phyloP scores from a whole-genome alignment of 2,888 invertebrate species.

The Gortyna flavago region DNA sequence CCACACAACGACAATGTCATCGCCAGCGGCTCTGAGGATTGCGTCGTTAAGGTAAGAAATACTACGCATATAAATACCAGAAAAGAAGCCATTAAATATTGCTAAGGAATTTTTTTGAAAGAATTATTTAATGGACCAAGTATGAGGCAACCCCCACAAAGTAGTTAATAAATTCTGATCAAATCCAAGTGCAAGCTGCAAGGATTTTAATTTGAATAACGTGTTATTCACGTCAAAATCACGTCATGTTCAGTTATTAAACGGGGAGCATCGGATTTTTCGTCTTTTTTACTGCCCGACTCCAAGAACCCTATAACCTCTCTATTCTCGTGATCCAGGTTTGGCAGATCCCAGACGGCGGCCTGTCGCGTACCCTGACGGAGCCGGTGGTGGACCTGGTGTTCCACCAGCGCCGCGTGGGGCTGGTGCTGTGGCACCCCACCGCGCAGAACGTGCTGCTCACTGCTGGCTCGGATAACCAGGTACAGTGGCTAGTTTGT shows the following conservation, averaged over 20 bases:
- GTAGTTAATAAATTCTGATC: not conserved
- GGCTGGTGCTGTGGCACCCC: slow-evolving; percentile 98
- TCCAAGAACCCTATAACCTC: not conserved
- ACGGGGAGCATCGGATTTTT: not conserved
- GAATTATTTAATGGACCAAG: no score
- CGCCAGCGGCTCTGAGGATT: slow-evolving; percentile 99
- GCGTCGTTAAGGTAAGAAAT: slow-evolving; percentile 95
- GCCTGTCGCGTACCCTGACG: slow-evolving; percentile 96
- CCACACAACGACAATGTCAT: slow-evolving; percentile 99
- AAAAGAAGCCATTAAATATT: not conserved
- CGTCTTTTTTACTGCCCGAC: not conserved
- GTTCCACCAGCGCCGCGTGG: slow-evolving; percentile 97
- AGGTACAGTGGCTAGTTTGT: slow-evolving; percentile 86
- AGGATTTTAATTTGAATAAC: not conserved
- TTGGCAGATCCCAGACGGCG: slow-evolving; percentile 98
- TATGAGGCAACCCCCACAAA: not conserved
- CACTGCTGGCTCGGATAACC: slow-evolving; percentile 98
- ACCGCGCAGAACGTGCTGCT: slow-evolving; percentile 98
- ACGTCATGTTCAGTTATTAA: not conserved
- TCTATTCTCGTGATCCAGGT: slow-evolving; percentile 84
- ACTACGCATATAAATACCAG: not conserved
- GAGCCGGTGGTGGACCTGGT: slow-evolving; percentile 98
- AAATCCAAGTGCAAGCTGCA: not conserved
- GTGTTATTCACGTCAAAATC: not conserved
- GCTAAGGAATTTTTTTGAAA: not conserved